Conservation (phyloP, 23 tunicate genomes). For the Styela plicata region DNA sequence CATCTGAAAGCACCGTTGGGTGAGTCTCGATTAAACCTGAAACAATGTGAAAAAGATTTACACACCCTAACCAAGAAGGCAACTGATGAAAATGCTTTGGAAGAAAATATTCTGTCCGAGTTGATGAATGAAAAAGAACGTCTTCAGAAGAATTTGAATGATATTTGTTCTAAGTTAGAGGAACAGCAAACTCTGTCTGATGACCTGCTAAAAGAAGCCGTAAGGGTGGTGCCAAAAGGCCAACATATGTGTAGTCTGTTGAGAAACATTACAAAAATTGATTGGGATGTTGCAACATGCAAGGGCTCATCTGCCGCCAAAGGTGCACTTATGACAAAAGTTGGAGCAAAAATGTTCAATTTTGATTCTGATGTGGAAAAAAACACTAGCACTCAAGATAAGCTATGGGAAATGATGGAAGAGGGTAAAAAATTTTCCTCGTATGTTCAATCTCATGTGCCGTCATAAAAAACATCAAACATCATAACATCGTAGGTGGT, state of each 20-base stretch:
- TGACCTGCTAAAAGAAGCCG: not conserved
- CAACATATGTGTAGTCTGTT: not conserved
- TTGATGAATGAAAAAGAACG: not conserved
- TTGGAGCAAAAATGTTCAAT: not conserved
- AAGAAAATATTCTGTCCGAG: not conserved
- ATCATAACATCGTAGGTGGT: too few species aligned
- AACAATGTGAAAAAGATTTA: not conserved
- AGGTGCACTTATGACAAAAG: not conserved
- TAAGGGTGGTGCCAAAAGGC: not conserved
- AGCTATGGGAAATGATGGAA: constrained; percentile 9
- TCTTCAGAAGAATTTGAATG: not conserved
- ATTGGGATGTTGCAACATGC: constrained; percentile 10
- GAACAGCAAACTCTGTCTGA: not conserved
- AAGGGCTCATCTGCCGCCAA: not conserved
- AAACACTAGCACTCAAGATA: not conserved
- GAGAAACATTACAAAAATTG: constrained; percentile 5
- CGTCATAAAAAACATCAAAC: not conserved
- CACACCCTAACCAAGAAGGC: not conserved
- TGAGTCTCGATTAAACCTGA: not conserved
- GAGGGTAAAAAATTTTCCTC: not conserved
- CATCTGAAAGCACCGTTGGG: not conserved
- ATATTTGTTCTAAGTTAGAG: not conserved
- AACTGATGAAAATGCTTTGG: not conserved
- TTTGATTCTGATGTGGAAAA: not conserved
- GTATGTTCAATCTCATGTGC: not conserved